phyloP scores from a whole-genome alignment of 2,797 vertebrate genomes.

The Gymnothorax reevesii region DNA sequence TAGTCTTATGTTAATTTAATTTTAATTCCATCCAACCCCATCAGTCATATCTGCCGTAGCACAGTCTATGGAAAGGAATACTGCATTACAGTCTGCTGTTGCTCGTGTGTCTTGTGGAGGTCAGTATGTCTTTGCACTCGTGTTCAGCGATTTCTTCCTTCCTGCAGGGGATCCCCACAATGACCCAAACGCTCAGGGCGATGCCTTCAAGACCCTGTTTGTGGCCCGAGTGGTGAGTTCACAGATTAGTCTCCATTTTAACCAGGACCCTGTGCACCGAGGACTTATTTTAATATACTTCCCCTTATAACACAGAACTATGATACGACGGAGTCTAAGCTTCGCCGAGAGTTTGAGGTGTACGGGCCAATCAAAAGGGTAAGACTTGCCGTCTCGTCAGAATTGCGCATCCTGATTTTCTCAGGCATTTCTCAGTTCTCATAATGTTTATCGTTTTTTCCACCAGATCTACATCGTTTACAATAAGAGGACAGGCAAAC shows the following conservation, averaged over 20 bases:
- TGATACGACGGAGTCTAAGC: constrained; percentile 92
- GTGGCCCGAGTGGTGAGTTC: constrained; percentile 88
- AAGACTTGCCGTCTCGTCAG: constrained; percentile 38
- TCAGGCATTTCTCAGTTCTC: not conserved
- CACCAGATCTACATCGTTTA: constrained; percentile 92
- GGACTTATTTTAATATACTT: not conserved
- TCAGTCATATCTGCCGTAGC: not conserved
- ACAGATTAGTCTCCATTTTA: not conserved
- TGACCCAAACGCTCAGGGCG: constrained; percentile 90
- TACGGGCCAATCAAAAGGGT: constrained; percentile 95
- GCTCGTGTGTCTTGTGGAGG: not conserved
- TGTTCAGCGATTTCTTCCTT: not conserved
- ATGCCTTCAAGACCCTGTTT: constrained; percentile 93
- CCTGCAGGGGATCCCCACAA: constrained; percentile 90
- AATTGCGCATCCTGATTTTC: too few species aligned
- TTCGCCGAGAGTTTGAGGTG: constrained; percentile 92
- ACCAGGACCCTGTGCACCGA: too few species aligned
- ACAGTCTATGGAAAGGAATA: not conserved
- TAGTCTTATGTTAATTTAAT: not conserved
- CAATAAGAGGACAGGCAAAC: constrained; percentile 90
- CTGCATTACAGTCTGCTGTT: not conserved
- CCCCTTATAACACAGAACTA: constrained; percentile 78
- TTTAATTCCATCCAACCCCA: not conserved
- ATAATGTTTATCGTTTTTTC: not conserved
- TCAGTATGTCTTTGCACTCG: too few species aligned